Conservation (phyloP, 2,888 invertebrate species). For the Macrostomum cliftonense region DNA sequence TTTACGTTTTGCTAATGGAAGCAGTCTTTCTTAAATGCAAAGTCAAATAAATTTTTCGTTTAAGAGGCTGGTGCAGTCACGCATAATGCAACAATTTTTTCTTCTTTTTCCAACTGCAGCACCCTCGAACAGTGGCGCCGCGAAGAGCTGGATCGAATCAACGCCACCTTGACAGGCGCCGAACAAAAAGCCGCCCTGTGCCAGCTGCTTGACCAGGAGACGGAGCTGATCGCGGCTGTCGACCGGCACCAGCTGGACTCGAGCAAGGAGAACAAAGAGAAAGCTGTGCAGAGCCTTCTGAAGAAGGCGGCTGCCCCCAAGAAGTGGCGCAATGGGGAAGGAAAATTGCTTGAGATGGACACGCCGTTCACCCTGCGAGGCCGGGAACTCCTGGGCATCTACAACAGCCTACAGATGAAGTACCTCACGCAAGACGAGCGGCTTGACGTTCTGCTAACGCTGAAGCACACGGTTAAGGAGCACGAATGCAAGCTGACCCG, state of each 20-base stretch:
- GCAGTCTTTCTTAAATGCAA: too few species aligned
- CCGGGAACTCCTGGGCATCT: constrained; percentile 53
- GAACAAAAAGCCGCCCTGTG: constrained; percentile 38
- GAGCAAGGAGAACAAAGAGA: constrained; percentile 26
- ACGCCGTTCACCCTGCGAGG: constrained; percentile 61
- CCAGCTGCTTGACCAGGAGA: constrained; percentile 36
- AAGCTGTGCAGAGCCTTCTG: constrained; percentile 17
- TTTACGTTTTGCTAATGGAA: too few species aligned
- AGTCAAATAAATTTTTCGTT: constrained; percentile 22
- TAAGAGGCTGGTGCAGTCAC: too few species aligned
- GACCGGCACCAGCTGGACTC: constrained; percentile 34
- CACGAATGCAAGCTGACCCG: constrained; percentile 38
- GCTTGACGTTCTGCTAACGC: constrained; percentile 50
- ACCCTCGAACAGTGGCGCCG: constrained; percentile 23
- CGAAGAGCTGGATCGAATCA: constrained; percentile 32
- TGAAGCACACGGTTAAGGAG: constrained; percentile 48
- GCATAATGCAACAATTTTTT: too few species aligned
- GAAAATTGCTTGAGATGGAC: constrained; percentile 54
- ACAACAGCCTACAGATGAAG: constrained; percentile 47
- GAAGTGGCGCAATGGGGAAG: constrained; percentile 56
- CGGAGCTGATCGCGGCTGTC: constrained; percentile 36
- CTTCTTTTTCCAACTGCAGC: background rate
- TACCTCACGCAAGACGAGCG: constrained; percentile 48
- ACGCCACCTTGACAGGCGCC: constrained; percentile 28
- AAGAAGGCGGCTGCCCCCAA: constrained; percentile 44